Base-by-base conservation (phyloP, 2,888 invertebrate genomes). In the Sesia bembeciformis region DNA sequence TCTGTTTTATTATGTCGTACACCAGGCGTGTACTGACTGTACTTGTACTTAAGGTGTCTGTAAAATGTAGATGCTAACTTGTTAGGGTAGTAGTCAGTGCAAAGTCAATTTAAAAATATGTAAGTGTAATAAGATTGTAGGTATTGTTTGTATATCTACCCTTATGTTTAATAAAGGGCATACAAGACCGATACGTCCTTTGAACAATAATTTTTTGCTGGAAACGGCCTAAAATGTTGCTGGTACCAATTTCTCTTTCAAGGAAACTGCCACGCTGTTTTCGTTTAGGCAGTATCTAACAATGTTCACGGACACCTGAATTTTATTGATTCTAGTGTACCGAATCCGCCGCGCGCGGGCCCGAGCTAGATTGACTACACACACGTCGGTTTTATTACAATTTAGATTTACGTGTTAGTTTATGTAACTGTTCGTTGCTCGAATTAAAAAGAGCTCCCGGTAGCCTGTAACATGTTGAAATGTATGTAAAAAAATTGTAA, bases 401-500 rank as follows among this genome's bases (percentile, higher is more conserved):
- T 80, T 84, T 86, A 88, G 89, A 88, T 87, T 84, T 81, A 89
- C 79, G 85, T 89, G 87, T 87, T 87, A 88, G 87, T 85, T 83
- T 81, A 87, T 85, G 86, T 88, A 87, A 87, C 70, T 87, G 87
- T 88, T 88, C 89, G 87, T 88, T 84, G 89, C 88, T 89, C 88
- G 88, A 88, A 88, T 88, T 83, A 88, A 88, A 89, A 88, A 82
- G 89, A 89, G 89, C 87, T 87, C 85, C 81, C 79, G 78, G 89
- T 89, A 89, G 89, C 78, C 80, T 85, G 89, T 89, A 88, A 83
- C 81, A 85, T 85, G 88, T 89, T 89, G 83, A 87, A 88, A 85
- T 87, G 85, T 84, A 86, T 87, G 87, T 87, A 87, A 85, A 89
- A 70, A 72, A 84, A 84, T 74, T 88, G 88, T 88, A 88, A 87